These are phyloP conservation scores for Tetramorium alpestre DNA, from an alignment of 1,140 invertebrate species.

Conservation along the genomic window DNA sequence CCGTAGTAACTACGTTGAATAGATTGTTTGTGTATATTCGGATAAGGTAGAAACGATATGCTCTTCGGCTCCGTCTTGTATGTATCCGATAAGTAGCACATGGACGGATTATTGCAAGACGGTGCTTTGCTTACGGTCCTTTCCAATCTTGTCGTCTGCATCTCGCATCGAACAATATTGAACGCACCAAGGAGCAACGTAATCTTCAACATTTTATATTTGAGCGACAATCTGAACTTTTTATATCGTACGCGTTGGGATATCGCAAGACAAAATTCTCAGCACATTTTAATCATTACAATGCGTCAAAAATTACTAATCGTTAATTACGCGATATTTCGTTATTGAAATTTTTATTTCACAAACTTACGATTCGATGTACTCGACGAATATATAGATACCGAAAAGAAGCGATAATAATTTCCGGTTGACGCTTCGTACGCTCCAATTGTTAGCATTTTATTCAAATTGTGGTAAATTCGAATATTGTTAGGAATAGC, in stretches of 20 bases:
- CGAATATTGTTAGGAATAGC: background rate
- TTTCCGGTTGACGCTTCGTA: conserved; percentile 2
- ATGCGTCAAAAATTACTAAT: no score
- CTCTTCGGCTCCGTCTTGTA: conserved; percentile 18
- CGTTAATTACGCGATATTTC: background rate
- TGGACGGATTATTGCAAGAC: conserved; percentile 63
- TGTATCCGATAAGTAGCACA: conserved; percentile 66
- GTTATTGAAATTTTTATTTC: background rate
- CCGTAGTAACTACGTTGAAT: conserved; percentile 80
- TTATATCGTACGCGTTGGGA: background rate
- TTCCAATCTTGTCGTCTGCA: background rate
- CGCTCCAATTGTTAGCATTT: conserved; percentile 6
- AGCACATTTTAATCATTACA: background rate
- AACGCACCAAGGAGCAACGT: conserved; percentile 9
- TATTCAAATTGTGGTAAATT: conserved; percentile 21
- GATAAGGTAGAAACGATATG: conserved; percentile 1
- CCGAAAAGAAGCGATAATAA: background rate
- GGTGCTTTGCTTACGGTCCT: background rate
- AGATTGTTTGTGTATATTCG: conserved; percentile 12
- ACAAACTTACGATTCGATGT: background rate
- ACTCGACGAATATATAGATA: background rate
- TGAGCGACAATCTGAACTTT: background rate
- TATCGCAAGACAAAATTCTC: background rate
- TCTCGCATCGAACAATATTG: conserved; percentile 33
- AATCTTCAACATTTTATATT: conserved; percentile 42